phyloP scores from a whole-genome alignment of 2,888 invertebrate species.

The Athalia cordata region DNA sequence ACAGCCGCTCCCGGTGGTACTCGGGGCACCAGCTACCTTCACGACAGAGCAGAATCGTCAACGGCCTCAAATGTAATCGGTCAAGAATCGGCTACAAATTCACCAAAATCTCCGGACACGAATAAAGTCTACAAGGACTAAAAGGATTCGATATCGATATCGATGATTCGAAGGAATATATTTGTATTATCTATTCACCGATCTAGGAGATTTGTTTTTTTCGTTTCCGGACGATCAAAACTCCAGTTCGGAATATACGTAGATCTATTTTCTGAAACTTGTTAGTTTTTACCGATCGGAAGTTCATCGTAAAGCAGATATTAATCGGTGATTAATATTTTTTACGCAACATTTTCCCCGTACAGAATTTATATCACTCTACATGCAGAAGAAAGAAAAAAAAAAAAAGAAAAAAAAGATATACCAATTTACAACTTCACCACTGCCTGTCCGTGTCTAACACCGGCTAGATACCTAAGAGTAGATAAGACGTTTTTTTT shows the following conservation, averaged over 20 bases:
- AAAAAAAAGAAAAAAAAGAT: too few relatives aligned
- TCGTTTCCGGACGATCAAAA: slow-evolving; percentile 29
- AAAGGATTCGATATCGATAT: too few relatives aligned
- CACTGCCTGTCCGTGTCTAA: too few relatives aligned
- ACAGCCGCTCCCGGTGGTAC: slow-evolving; percentile 65
- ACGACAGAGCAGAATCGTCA: slow-evolving; percentile 66
- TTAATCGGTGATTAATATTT: slow-evolving; percentile 17
- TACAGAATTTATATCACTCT: too few relatives aligned
- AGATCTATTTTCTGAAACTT: neutral
- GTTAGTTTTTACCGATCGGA: too few relatives aligned
- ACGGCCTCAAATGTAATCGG: slow-evolving; percentile 63
- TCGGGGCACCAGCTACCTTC: slow-evolving; percentile 64
- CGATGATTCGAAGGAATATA: slow-evolving; percentile 20
- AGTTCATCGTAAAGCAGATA: slow-evolving; percentile 8
- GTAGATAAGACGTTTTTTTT: neutral
- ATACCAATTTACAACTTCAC: too few relatives aligned
- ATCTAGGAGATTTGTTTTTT: slow-evolving; percentile 46
- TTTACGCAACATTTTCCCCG: slow-evolving; percentile 4
- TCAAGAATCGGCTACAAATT: slow-evolving; percentile 64
- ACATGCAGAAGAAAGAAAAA: too few relatives aligned
- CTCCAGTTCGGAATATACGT: neutral
- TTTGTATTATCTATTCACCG: slow-evolving; percentile 34
- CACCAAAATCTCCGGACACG: slow-evolving; percentile 62
- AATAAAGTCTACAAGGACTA: slow-evolving; percentile 67
- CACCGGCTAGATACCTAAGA: neutral